Evolutionary conservation across 2,888 invertebrate genomes (phyloP).

Genomic region (Bruchidius siliquastri): DNA sequence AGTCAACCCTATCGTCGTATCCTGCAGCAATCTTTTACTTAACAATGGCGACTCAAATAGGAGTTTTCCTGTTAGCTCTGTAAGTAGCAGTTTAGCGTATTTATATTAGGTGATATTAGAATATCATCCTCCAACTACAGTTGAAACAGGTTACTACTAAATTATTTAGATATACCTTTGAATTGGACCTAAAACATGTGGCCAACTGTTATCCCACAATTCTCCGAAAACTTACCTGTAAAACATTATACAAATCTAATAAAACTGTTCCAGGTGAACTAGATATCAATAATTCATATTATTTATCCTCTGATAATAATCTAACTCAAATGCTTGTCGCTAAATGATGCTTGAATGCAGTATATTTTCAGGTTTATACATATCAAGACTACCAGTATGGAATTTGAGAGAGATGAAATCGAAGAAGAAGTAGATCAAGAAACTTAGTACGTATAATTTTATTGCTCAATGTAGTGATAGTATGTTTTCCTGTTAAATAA

Average conservation of each 20-base stretch:
- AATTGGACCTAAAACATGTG: too few relatives aligned
- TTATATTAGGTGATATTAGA: too few relatives aligned
- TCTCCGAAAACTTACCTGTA: too few relatives aligned
- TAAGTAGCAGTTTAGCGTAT: slow-evolving; percentile 47
- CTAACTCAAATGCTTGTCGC: not conserved
- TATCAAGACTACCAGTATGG: slow-evolving; percentile 12
- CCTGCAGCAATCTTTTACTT: slow-evolving; percentile 66
- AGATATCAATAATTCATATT: too few relatives aligned
- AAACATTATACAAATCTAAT: too few relatives aligned
- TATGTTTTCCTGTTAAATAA: too few relatives aligned
- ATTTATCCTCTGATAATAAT: too few relatives aligned
- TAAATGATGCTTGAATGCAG: not conserved
- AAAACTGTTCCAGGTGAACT: too few relatives aligned
- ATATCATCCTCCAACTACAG: too few relatives aligned
- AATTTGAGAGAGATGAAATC: slow-evolving; percentile 11
- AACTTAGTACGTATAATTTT: not conserved
- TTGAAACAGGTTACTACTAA: too few relatives aligned
- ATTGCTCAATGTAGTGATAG: not conserved
- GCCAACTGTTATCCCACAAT: too few relatives aligned
- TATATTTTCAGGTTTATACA: slow-evolving; percentile 16
- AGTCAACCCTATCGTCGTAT: slow-evolving; percentile 56
- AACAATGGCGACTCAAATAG: slow-evolving; percentile 64
- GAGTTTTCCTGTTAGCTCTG: slow-evolving; percentile 63
- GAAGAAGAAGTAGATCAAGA: not conserved
- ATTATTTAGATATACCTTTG: too few relatives aligned